Conservation (phyloP, 1,140 invertebrate species). For the Asobara japonica region DNA sequence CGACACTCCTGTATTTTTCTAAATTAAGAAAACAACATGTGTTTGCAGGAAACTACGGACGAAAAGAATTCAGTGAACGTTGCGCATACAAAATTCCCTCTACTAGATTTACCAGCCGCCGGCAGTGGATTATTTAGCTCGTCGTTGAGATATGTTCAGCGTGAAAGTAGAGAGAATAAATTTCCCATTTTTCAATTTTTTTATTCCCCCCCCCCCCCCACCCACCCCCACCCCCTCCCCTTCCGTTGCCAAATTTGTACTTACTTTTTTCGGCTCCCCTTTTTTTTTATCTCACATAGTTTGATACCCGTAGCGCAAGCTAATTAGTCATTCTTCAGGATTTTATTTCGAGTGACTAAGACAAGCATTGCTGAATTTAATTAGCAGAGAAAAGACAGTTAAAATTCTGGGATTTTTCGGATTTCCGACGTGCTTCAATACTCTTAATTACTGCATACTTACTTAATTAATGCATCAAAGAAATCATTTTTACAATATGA, state of each 20-base stretch:
- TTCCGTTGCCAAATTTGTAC: not conserved
- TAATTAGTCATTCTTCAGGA: too few relatives aligned
- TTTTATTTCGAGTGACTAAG: too few relatives aligned
- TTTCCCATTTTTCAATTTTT: not conserved
- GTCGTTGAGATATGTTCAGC: not conserved
- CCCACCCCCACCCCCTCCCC: not conserved
- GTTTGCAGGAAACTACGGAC: not conserved
- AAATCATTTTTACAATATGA: too few relatives aligned
- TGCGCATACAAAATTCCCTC: not conserved
- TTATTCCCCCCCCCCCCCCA: not conserved
- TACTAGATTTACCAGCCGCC: not conserved
- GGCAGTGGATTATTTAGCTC: conserved; percentile 4
- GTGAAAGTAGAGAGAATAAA: not conserved
- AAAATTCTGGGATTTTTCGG: too few relatives aligned
- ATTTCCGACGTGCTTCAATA: too few relatives aligned
- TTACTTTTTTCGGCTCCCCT: not conserved
- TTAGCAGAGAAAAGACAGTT: too few relatives aligned
- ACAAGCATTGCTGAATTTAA: too few relatives aligned
- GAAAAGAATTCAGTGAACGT: not conserved
- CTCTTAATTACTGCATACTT: too few relatives aligned
- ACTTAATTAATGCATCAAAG: too few relatives aligned
- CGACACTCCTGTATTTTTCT: not conserved
- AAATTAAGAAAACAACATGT: conserved; percentile 9
- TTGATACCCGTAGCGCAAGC: too few relatives aligned
- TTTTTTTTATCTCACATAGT: too few relatives aligned